Percentiles rank a stretch among this genome's conserved stretches.
phyloP scores from a whole-genome alignment of 1,140 invertebrate genomes.

The Nephotettix cincticeps region DNA sequence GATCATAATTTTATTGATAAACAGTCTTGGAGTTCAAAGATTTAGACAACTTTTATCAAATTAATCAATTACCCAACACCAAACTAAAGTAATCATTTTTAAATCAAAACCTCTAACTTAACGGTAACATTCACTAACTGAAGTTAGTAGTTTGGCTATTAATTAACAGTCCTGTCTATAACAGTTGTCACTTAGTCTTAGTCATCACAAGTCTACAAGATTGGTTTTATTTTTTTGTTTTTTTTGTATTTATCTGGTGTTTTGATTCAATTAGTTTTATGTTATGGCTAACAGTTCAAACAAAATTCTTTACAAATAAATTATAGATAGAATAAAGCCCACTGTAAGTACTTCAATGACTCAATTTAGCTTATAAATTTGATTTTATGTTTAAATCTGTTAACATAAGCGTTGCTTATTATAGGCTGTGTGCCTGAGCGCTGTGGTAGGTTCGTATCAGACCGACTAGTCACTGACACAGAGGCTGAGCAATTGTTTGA shows the following conservation, averaged over 20 bases:
- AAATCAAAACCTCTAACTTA: too few relatives aligned
- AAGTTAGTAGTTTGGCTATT: too few relatives aligned
- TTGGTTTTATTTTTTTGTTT: neutral
- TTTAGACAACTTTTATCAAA: too few relatives aligned
- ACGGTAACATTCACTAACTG: too few relatives aligned
- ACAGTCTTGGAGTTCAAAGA: too few relatives aligned
- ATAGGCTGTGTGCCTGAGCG: conserved; percentile 68
- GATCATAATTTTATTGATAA: too few relatives aligned
- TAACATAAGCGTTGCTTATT: too few relatives aligned
- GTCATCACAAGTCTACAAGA: too few relatives aligned
- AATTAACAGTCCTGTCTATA: too few relatives aligned
- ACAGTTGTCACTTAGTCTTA: too few relatives aligned
- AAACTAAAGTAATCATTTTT: too few relatives aligned
- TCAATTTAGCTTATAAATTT: neutral
- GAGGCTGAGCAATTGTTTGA: conserved; percentile 67
- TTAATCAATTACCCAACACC: too few relatives aligned
- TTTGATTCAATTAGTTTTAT: neutral
- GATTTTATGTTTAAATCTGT: conserved; percentile 1
- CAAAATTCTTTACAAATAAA: neutral
- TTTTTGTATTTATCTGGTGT: neutral
- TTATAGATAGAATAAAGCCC: neutral
- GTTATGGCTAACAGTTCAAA: neutral
- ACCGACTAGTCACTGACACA: conserved; percentile 63
- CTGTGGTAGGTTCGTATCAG: conserved; percentile 76
- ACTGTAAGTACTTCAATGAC: neutral